phyloP scores from a whole-genome alignment of 2,113 vertebrate species.

The Protomyctophum bolini region DNA sequence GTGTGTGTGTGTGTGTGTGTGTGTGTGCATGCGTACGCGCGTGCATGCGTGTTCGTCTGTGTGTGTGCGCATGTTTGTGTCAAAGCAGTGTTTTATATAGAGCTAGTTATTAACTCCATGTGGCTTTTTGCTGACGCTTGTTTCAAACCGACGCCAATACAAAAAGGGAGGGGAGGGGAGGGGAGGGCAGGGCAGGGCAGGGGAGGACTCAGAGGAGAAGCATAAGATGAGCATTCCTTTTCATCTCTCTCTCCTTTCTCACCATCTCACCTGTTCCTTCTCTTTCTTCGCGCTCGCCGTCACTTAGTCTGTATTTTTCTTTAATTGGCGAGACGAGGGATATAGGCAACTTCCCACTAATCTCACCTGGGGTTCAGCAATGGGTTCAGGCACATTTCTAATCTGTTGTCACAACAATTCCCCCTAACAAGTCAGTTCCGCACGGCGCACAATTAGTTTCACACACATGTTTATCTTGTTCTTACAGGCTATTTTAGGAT shows the following conservation, averaged over 20 bases:
- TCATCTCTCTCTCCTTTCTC: neutral
- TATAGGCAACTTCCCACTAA: conserved; percentile 55
- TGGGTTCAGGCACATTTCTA: conserved; percentile 62
- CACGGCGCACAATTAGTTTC: conserved; percentile 60
- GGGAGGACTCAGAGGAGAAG: neutral
- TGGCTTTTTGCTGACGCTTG: neutral
- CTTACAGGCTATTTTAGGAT: conserved; percentile 64
- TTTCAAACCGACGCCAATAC: neutral
- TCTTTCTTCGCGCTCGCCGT: conserved; percentile 31
- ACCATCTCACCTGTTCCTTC: conserved; percentile 16
- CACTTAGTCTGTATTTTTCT: conserved; percentile 27
- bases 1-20: neutral
- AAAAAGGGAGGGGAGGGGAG: neutral
- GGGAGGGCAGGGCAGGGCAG: neutral
- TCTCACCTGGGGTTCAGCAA: conserved; percentile 45
- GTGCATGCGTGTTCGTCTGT: neutral
- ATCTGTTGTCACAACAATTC: conserved; percentile 69
- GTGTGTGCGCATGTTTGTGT: neutral
- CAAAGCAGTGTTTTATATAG: neutral
- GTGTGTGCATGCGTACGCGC: neutral
- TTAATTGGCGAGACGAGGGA: conserved; percentile 52
- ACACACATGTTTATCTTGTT: conserved; percentile 67
- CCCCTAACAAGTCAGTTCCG: conserved; percentile 36
- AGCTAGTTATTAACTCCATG: conserved; percentile 1
- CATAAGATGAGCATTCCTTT: neutral